Base-by-base conservation (phyloP, 2,888 invertebrate species). In the Lypha dubia region DNA sequence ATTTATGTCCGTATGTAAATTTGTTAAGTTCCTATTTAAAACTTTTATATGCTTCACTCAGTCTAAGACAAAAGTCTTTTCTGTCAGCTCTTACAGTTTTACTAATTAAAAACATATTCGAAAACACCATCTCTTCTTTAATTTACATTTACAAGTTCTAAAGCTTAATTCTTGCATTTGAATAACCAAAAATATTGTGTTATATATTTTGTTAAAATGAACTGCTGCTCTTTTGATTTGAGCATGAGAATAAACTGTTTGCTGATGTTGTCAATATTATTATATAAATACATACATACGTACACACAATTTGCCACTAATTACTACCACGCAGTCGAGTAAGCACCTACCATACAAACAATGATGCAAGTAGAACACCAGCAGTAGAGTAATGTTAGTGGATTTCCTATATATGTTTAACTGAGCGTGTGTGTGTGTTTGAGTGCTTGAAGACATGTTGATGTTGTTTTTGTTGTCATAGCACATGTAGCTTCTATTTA, bases 271-370 rank as follows among this genome's bases (percentile, higher is more conserved):
- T n/a, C n/a, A n/a, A n/a, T n/a, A n/a, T n/a, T n/a, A n/a, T n/a
- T n/a, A n/a, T n/a, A n/a, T n/a, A n/a, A n/a, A n/a, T n/a, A n/a
- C n/a, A n/a, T n/a, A 28, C 28, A 28, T 4, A 2, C 28, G 3
- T 73, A 81, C 83, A 86, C 83, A 86, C 84, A 86, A 87, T 86
- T 86, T 87, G 83, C 85, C 83, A 86, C 86, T 86, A 86, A 87
- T 86, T 87, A 87, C 86, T 80, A 74, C 76, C 84, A 84, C 86
- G 63, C 75, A 68, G 60, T 68, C 44, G n/a, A n/a, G n/a, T n/a
- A 35, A 58, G 46, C 28, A 63, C 46, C 15, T 20, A 9, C 20
- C 13, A 35, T 28, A 63, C n/a, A 51, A 11, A 67, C 22, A 46
- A 13, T 5, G n/a, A 15, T 8, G 17, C 46, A 17, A 3, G 8